A percentile compares a stretch with the other conserved stretches of the same genome.
These are phyloP conservation scores for Camelus dromedarius DNA, from an alignment of 2,113 vertebrate species.

Conservation along the genomic window DNA sequence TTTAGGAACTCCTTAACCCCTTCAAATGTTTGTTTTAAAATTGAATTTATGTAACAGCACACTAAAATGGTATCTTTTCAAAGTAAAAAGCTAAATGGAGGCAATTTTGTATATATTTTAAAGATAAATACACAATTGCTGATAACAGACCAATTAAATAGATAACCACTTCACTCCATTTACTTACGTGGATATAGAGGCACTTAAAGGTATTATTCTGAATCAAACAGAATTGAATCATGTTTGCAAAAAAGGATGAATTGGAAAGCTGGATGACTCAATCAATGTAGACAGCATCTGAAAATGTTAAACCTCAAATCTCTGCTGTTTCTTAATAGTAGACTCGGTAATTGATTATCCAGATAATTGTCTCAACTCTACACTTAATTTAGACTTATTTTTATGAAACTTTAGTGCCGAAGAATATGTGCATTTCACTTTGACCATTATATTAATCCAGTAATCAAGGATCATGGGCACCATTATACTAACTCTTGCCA, in stretches of 20 bases:
- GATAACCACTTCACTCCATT: background rate
- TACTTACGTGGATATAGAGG: background rate
- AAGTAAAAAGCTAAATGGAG: background rate
- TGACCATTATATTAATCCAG: slow-evolving; percentile 62
- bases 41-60: background rate
- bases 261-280: background rate
- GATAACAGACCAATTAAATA: background rate
- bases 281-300: background rate
- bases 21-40: background rate
- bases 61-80: background rate
- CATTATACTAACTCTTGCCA: slow-evolving; percentile 71
- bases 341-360: background rate
- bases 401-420: slow-evolving; percentile 13
- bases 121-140: background rate
- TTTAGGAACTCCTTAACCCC: background rate
- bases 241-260: background rate
- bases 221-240: background rate
- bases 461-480: slow-evolving; percentile 68
- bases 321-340: background rate
- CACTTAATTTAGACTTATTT: slow-evolving; percentile 11
- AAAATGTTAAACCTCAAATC: background rate
- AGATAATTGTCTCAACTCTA: background rate
- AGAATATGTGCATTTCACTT: slow-evolving; percentile 68
- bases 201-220: background rate
- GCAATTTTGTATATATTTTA: background rate